A percentile compares a stretch with the other conserved stretches of the same genome.
Evolutionary conservation across 2,888 invertebrate genomes (phyloP).

Genomic region (Tiliacea citrago): DNA sequence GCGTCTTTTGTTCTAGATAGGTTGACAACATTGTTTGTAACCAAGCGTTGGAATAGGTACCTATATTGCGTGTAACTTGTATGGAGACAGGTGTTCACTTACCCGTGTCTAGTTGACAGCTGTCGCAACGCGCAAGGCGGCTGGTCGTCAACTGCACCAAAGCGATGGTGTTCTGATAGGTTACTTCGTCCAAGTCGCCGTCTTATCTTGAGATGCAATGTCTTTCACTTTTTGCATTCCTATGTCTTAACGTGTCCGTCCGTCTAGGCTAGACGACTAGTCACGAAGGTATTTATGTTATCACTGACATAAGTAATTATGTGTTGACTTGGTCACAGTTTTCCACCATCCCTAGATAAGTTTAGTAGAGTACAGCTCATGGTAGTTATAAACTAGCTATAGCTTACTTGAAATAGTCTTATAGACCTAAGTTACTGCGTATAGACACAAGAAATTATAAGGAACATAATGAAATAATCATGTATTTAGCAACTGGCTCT

Average conservation of each 20-base stretch:
- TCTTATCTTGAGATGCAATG: conserved; percentile 51
- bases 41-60: conserved; percentile 63
- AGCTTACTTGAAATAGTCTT: background rate
- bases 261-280: conserved; percentile 22
- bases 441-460: background rate
- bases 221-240: conserved; percentile 67
- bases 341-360: background rate
- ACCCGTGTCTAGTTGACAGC: conserved; percentile 69
- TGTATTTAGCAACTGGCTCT: conserved; percentile 1
- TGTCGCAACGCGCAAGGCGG: conserved; percentile 72
- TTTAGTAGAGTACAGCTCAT: background rate
- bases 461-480: background rate
- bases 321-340: background rate
- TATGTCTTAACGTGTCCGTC: conserved; percentile 34
- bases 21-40: conserved; percentile 59
- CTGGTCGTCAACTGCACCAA: conserved; percentile 60
- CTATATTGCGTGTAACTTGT: conserved; percentile 43
- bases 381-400: background rate
- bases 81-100: conserved; percentile 70
- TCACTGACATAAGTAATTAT: conserved; percentile 16
- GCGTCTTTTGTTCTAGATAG: conserved; percentile 67
- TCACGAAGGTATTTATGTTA: conserved; percentile 1
- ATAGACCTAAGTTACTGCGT: background rate
- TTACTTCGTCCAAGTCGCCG: conserved; percentile 62
- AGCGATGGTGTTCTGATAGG: conserved; percentile 57